Evolutionary conservation across 2,888 invertebrate genomes (phyloP), one percentile per base, ranked within the genome.

Genomic region (Junonia oenone): DNA sequence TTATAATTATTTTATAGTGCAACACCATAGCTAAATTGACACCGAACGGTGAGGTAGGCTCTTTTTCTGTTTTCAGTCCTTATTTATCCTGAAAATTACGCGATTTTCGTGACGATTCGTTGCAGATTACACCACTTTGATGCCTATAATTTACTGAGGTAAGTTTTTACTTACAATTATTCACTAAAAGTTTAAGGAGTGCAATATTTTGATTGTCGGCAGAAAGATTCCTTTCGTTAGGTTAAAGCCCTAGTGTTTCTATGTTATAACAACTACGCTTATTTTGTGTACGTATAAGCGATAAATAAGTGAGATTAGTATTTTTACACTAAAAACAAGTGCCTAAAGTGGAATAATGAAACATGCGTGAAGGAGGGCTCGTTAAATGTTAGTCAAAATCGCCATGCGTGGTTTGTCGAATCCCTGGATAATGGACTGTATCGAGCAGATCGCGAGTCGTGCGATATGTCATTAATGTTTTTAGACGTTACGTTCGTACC

Each of bases 41-140:
- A 87, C 82, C 77, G 84, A 81, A 84, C 83, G 82, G 89, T 88
- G 89, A 89, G 90, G 87, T 85, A 87, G 89, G 83, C 85, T 83
- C 82, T 85, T 90, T 85, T 89, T 89, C 89, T 90, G 89, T 89
- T 90, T 90, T 90, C 86, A 85, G 80, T 76, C 69, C 79, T 67
- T 80, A 86, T 82, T 84, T 86, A 83, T 83, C 76, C 83, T 82
- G 76, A 82, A 83, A 85, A 84, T 78, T 81, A 77, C 73, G 77
- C 73, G 71, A 79, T 71, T 80, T 85, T 84, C 73, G 75, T 76
- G 75, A 72, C 76, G 72, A 69, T 81, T 81, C 68, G 83, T 77
- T 71, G 66, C 69, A 73, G 67, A 76, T 73, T 76, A 83, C 79
- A 68, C 75, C 67, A 76, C 68, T 86, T 90, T 89, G 73, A 90